Base-by-base conservation (phyloP, 1,140 invertebrate genomes). In the Zaprionus africanus region DNA sequence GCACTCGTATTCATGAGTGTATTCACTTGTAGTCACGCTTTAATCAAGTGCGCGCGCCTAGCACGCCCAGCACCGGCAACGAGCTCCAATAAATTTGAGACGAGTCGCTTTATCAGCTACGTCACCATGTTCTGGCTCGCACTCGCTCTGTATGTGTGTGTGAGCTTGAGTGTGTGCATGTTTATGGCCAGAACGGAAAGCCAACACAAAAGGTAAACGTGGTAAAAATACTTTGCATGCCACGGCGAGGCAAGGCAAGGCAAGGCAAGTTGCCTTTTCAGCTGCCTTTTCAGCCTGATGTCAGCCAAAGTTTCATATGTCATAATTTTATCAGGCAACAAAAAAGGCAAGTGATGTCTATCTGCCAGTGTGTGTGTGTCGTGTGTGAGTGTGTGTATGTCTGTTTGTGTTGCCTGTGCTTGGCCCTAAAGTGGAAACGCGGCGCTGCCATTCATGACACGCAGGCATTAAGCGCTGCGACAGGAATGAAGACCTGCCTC, bases 291-390 rank as follows among this genome's bases (percentile, higher is more conserved):
- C 31, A 19, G 75, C 54, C 85, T 69, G 69, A 81, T 87, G 81
- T 83, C 83, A 86, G 83, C 81, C 81, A 90, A 90, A 88, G 84
- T 88, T 88, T 88, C 84, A 88, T 88, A 88, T 88, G 84, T 88
- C 84, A 88, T 88, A 90, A 88, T 88, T 88, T 88, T 88, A 88
- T 88, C 84, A 90, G 84, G 65, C 85, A 90, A 90, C 85, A 78
- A 80, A 73, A 71, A 79, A 76, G 77, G 63, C 82, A 73, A 80
- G 66, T 81, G 66, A 69, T 69, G 66, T 58, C 59, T 60, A 59
- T 54, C 63, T 60, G 31, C 13, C 34, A 19, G 46, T 62, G 65
- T 59, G 57, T 67, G 54, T 68, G 62, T 69, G 73, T 73, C 61
- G 38, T 64, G 51, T n/a, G 15, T 15, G 53, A 65, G 53, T 62